Base-by-base conservation (phyloP, 2,888 invertebrate species). In the Clistopyga incitator region DNA sequence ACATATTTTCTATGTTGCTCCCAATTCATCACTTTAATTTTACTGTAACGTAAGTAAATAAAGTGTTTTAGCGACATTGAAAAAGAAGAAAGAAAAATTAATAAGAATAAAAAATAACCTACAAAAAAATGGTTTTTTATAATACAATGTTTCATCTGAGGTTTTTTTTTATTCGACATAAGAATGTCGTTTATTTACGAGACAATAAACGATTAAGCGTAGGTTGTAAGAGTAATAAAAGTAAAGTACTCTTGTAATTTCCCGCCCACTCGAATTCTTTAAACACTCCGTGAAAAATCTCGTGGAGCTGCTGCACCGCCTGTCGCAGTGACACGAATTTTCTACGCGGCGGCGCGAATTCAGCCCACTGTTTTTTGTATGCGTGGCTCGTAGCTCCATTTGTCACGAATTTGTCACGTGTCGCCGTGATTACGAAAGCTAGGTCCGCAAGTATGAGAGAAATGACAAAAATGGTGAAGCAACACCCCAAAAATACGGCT, bases 351-450 rank as follows among this genome's bases (percentile, higher is more conserved):
- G 45, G n/a, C 42, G n/a, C 23, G 8, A 59, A 68, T 29, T 72
- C 59, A n/a, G 15, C 45, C 4, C 45, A 15, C 3, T 11, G 6
- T n/a, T 45, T 11, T 45, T 13, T 72, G 72, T 29, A 72, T 72
- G 59, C 72, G 72, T 72, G 72, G 59, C 72, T 56, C 59, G 56
- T 45, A 11, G 11, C 38, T 72, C 45, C 45, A 42, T 56, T 56
- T 45, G n/a, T 56, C 42, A 71, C 38, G 42, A 56, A 23, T 29
- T 10, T 23, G 56, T 59, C 72, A 72, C 59, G 72, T 45, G 72
- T 59, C 29, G 15, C 11, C 11, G 47, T n/a, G n/a, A 47, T n/a
- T n/a, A 47, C 47, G 15, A 47, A 6, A 29, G 10, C 0, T 64
- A 23, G 18, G 10, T 13, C 20, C 10, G 15, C n/a, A 45, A 45